These are phyloP conservation scores for Tokudaia tokunoshimensis DNA, from an alignment of 2,797 vertebrate species.

Conservation along the genomic window DNA sequence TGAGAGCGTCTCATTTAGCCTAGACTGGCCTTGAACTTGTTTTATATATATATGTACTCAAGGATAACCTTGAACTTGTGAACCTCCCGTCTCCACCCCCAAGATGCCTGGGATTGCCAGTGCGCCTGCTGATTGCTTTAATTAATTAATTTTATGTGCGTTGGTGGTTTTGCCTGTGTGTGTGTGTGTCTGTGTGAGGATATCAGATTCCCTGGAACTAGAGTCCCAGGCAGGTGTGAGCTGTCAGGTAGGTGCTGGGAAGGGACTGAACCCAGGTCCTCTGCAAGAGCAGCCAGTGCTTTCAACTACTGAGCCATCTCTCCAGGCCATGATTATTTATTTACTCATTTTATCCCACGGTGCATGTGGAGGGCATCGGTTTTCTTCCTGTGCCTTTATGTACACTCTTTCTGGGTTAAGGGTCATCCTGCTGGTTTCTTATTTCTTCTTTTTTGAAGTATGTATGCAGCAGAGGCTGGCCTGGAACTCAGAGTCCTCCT, in stretches of 20 bases:
- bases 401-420: not conserved
- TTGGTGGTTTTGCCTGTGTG: not conserved
- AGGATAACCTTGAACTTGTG: not conserved
- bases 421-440: not conserved
- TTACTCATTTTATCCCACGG: not conserved
- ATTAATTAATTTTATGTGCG: not conserved
- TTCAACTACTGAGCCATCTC: not conserved
- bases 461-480: not conserved
- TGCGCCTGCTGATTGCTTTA: not conserved
- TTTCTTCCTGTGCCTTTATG: not conserved
- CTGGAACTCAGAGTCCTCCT: not conserved
- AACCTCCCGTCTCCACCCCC: not conserved
- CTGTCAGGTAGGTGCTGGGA: not conserved
- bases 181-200: not conserved
- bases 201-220: not conserved
- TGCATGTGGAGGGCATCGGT: not conserved
- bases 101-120: not conserved
- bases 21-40: not conserved
- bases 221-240: not conserved
- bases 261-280: not conserved
- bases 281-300: not conserved
- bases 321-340: not conserved
- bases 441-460: not conserved
- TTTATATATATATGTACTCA: too few relatives aligned
- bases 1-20: not conserved